A percentile compares a stretch with the other conserved stretches of the same genome.
Evolutionary conservation across 2,113 vertebrate species (phyloP).

Genomic region (Gallinago media): DNA sequence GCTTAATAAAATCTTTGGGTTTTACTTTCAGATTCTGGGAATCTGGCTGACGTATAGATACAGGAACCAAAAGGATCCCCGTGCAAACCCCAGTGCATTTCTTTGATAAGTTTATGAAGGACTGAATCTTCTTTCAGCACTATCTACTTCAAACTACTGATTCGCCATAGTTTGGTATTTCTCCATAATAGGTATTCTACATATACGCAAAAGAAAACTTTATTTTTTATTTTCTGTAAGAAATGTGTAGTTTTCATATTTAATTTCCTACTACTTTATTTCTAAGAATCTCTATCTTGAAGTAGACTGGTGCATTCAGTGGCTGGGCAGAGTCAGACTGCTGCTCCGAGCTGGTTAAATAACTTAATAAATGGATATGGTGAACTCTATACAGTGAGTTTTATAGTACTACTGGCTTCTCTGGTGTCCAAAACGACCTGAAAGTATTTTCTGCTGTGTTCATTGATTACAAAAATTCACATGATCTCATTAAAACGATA

Average conservation of each 20-base stretch:
- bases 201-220: not conserved
- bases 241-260: conserved; percentile 12
- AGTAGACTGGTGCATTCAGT: conserved; percentile 48
- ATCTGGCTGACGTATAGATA: conserved; percentile 95
- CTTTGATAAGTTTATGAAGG: conserved; percentile 78
- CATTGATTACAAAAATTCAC: not conserved
- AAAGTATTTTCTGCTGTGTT: conserved; percentile 44
- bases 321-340: conserved; percentile 26
- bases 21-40: conserved; percentile 88
- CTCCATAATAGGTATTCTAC: not conserved
- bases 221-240: not conserved
- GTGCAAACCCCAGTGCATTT: conserved; percentile 93
- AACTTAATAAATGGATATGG: not conserved
- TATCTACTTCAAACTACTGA: conserved; percentile 59
- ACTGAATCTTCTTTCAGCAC: conserved; percentile 34
- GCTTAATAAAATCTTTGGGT: not conserved
- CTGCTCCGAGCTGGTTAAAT: not conserved
- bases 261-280: not conserved
- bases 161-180: conserved; percentile 48
- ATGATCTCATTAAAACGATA: not conserved
- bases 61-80: conserved; percentile 94
- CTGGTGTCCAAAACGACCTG: not conserved
- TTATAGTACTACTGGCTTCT: conserved; percentile 52
- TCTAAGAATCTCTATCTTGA: conserved; percentile 24
- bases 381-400: conserved; percentile 14